A percentile compares a stretch with the other conserved stretches of the same genome.
Evolutionary conservation across 2,113 vertebrate genomes (phyloP).

Genomic region (Colius striatus): DNA sequence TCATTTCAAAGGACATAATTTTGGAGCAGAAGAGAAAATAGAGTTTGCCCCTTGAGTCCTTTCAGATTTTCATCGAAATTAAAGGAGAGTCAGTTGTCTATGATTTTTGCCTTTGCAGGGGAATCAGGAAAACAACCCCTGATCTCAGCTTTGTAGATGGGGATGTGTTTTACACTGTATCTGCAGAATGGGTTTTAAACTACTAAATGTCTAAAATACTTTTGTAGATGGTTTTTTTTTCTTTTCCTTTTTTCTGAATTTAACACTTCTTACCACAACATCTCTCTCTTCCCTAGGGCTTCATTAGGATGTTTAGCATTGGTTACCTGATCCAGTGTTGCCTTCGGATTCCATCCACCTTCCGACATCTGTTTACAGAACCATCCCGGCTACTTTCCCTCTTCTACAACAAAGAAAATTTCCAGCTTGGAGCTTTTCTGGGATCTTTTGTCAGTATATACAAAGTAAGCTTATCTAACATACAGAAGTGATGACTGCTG

Average conservation of each 20-base stretch:
- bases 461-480: slow-evolving; percentile 83
- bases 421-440: slow-evolving; percentile 95
- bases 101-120: not conserved
- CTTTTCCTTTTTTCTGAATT: not conserved
- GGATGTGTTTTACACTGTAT: not conserved
- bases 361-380: slow-evolving; percentile 92
- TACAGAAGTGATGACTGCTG: not conserved
- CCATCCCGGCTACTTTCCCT: slow-evolving; percentile 91
- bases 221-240: not conserved
- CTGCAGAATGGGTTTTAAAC: not conserved
- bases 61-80: slow-evolving; percentile 12
- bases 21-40: not conserved
- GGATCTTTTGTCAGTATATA: slow-evolving; percentile 99
- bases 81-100: not conserved
- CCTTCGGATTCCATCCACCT: slow-evolving; percentile 92
- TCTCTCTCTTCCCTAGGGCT: slow-evolving; percentile 80
- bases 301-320: slow-evolving; percentile 97
- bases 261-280: slow-evolving; percentile 3
- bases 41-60: not conserved
- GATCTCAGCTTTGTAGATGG: slow-evolving; percentile 15
- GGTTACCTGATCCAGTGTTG: slow-evolving; percentile 98
- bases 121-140: not conserved
- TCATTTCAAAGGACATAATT: slow-evolving; percentile 41
- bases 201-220: not conserved
- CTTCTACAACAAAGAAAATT: slow-evolving; percentile 98